phyloP scores from a whole-genome alignment of 1,140 invertebrate species.

The Papilio polyxenes region DNA sequence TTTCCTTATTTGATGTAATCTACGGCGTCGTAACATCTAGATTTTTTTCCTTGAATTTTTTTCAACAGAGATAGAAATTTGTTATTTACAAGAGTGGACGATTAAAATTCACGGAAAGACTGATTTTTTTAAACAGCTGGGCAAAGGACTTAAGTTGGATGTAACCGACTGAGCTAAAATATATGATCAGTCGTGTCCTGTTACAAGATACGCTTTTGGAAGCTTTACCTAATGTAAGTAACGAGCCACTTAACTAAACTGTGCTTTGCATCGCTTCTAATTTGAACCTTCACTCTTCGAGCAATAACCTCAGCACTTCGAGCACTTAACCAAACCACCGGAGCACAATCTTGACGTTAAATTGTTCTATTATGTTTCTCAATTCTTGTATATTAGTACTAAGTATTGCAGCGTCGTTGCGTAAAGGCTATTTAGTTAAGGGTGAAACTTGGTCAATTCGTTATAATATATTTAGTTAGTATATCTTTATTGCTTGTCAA shows the following conservation, averaged over 20 bases:
- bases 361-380: constrained; percentile 10
- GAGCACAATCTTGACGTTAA: neutral
- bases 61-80: no score
- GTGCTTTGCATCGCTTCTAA: constrained; percentile 12
- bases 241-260: constrained; percentile 20
- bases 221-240: constrained; percentile 6
- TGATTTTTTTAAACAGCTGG: no score
- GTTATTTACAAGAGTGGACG: no score
- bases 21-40: no score
- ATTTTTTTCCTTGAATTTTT: no score
- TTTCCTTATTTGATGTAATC: neutral
- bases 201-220: constrained; percentile 3
- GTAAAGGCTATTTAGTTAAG: neutral
- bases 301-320: constrained; percentile 16
- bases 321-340: constrained; percentile 11
- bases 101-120: no score
- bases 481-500: no score
- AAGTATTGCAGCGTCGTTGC: neutral
- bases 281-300: constrained; percentile 15
- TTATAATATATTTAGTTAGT: no score
- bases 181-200: neutral
- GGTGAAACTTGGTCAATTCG: neutral
- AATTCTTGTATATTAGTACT: neutral
- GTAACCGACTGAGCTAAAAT: neutral
- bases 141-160: neutral